Conservation (phyloP, 1,140 invertebrate species). For the Hycleus phaleratus region DNA sequence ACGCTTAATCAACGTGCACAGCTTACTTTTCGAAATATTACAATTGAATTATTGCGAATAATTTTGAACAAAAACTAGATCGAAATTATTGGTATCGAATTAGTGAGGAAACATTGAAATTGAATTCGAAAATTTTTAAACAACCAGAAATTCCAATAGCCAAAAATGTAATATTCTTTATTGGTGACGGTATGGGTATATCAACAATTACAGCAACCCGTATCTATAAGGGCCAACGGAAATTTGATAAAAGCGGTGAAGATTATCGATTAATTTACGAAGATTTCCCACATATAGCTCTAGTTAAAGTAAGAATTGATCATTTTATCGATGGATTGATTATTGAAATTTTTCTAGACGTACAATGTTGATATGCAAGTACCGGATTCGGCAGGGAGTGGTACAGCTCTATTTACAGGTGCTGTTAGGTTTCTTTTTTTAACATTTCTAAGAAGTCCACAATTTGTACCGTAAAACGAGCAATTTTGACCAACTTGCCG, state of each 20-base stretch:
- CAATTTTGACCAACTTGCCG: slow-evolving; percentile 37
- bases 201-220: slow-evolving; percentile 80
- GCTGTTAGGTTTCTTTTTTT: not conserved
- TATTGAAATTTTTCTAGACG: slow-evolving; percentile 60
- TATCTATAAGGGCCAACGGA: slow-evolving; percentile 54
- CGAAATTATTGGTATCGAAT: slow-evolving; percentile 9
- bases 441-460: slow-evolving; percentile 38
- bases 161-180: slow-evolving; percentile 85
- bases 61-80: not conserved
- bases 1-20: too few relatives aligned
- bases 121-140: not conserved
- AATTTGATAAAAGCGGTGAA: slow-evolving; percentile 56
- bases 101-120: slow-evolving; percentile 4
- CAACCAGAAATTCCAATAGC: slow-evolving; percentile 45
- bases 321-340: slow-evolving; percentile 43
- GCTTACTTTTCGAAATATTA: too few relatives aligned
- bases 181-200: slow-evolving; percentile 92
- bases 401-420: slow-evolving; percentile 66
- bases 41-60: too few relatives aligned
- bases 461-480: too few relatives aligned
- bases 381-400: slow-evolving; percentile 77
- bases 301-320: slow-evolving; percentile 68
- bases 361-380: slow-evolving; percentile 83
- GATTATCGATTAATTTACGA: slow-evolving; percentile 68
- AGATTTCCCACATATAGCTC: slow-evolving; percentile 71